phyloP scores from a whole-genome alignment of 2,797 vertebrate genomes.

The Channallabes apus region DNA sequence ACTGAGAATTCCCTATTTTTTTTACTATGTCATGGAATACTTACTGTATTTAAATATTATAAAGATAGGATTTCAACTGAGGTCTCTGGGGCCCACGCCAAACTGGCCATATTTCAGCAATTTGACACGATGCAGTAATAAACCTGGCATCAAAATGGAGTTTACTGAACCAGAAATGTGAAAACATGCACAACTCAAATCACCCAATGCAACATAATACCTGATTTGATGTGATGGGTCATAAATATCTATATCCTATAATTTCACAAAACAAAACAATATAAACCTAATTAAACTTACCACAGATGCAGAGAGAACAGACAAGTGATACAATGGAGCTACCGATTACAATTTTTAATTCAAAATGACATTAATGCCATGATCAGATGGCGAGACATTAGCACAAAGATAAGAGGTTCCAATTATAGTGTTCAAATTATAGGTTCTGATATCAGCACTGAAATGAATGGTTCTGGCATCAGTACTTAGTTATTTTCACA shows the following conservation, averaged over 20 bases:
- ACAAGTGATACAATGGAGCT: neutral
- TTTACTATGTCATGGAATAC: too few relatives aligned
- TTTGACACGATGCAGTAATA: too few relatives aligned
- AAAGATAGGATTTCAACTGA: too few relatives aligned
- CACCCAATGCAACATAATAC: too few relatives aligned
- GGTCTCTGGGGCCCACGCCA: too few relatives aligned
- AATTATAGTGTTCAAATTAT: neutral
- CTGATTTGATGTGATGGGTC: too few relatives aligned
- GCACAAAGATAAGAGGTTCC: neutral
- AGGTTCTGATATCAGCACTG: neutral
- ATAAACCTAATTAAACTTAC: neutral
- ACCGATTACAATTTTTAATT: neutral
- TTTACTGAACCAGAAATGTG: too few relatives aligned
- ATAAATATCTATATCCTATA: neutral
- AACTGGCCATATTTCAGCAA: too few relatives aligned
- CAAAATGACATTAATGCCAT: neutral
- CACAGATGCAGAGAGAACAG: neutral
- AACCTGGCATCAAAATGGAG: too few relatives aligned
- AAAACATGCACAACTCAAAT: too few relatives aligned
- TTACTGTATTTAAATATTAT: too few relatives aligned
- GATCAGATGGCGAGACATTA: neutral
- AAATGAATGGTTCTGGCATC: neutral
- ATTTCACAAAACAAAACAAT: neutral
- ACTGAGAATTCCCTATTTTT: too few relatives aligned
- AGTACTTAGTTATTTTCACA: neutral